Percentiles rank a stretch among this genome's conserved stretches.
phyloP scores from a whole-genome alignment of 1,140 invertebrate genomes.

The Thalassaphorura encarpata region DNA sequence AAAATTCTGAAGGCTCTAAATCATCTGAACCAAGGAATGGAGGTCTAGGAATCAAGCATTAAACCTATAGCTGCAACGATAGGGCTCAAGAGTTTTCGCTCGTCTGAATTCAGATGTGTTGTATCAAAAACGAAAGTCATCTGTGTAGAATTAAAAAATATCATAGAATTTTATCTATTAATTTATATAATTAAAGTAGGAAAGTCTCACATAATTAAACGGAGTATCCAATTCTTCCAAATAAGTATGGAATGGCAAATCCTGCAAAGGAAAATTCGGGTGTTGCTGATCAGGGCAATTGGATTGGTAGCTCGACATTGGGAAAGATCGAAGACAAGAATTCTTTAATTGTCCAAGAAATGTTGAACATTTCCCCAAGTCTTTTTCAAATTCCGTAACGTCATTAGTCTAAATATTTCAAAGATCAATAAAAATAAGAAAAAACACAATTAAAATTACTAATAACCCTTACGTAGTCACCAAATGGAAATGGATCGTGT shows the following conservation, averaged over 20 bases:
- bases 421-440: background rate
- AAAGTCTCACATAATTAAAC: constrained; percentile 76
- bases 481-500: constrained; percentile 24
- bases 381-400: constrained; percentile 14
- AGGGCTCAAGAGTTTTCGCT: constrained; percentile 47
- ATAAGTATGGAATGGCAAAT: constrained; percentile 47
- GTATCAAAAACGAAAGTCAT: constrained; percentile 63
- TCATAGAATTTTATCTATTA: constrained; percentile 2
- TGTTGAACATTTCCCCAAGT: constrained; percentile 12
- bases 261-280: constrained; percentile 21
- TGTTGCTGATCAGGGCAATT: constrained; percentile 34
- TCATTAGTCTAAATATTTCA: constrained; percentile 14
- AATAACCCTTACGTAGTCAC: constrained; percentile 11
- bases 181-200: constrained; percentile 1
- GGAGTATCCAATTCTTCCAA: constrained; percentile 69
- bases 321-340: constrained; percentile 47
- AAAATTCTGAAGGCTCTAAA: constrained; percentile 21
- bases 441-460: background rate
- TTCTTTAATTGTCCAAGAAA: constrained; percentile 13
- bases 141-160: constrained; percentile 38
- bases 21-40: no score
- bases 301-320: constrained; percentile 46
- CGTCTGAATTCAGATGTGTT: constrained; percentile 45
- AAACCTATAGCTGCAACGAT: constrained; percentile 58
- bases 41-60: constrained; percentile 45